phyloP scores from a whole-genome alignment of 2,888 invertebrate species.

The Spodoptera littoralis region DNA sequence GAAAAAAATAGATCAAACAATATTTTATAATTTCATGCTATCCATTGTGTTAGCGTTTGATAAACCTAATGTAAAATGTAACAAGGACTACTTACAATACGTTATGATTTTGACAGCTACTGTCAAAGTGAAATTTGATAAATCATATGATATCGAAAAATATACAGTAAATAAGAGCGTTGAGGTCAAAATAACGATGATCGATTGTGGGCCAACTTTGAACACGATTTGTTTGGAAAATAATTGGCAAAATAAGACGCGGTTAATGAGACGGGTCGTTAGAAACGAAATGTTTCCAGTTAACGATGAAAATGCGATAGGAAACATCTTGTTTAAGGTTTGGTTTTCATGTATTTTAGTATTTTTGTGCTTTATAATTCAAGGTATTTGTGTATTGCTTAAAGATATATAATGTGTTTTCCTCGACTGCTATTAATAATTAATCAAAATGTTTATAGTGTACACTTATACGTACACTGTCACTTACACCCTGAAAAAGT shows the following conservation, averaged over 20 bases:
- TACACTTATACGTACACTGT: too few relatives aligned
- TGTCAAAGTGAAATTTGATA: conserved; percentile 58
- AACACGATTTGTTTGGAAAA: conserved; percentile 49
- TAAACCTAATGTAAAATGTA: neutral
- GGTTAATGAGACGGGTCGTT: conserved; percentile 39
- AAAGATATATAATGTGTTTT: too few relatives aligned
- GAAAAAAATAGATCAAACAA: too few relatives aligned
- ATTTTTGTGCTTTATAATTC: too few relatives aligned
- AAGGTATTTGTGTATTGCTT: too few relatives aligned
- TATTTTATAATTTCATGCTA: too few relatives aligned
- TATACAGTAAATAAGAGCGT: conserved; percentile 54
- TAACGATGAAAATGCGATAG: conserved; percentile 6
- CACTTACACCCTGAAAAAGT: too few relatives aligned
- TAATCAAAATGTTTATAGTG: too few relatives aligned
- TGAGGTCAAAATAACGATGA: conserved; percentile 55
- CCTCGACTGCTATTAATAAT: too few relatives aligned
- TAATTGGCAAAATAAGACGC: conserved; percentile 37
- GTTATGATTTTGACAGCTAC: conserved; percentile 56
- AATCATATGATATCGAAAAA: conserved; percentile 55
- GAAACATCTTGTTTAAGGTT: conserved; percentile 21
- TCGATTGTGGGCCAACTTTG: conserved; percentile 55
- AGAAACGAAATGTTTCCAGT: conserved; percentile 20
- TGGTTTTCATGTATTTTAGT: neutral
- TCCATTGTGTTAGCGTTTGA: neutral
- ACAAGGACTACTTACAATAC: conserved; percentile 47